Evolutionary conservation across 2,113 vertebrate genomes (phyloP).

Genomic region (Hippotragus niger): DNA sequence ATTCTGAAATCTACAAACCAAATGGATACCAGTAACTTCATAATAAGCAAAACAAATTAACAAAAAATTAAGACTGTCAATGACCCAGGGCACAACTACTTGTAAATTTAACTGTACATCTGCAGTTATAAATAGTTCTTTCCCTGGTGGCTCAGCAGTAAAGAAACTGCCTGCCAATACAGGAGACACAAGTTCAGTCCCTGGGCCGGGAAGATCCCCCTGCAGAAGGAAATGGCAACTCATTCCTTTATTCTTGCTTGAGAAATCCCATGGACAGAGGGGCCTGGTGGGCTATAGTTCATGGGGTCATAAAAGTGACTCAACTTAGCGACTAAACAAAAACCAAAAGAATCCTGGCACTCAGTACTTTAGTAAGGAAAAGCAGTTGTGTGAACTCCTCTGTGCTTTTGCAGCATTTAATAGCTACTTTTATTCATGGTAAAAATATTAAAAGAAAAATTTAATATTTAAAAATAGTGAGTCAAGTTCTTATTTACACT

Average conservation of each 20-base stretch:
- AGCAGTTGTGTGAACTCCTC: background rate
- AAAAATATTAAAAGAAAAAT: background rate
- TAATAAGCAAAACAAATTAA: background rate
- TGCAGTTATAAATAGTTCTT: background rate
- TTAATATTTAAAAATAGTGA: background rate
- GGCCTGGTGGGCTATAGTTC: background rate
- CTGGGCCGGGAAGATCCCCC: rapidly evolving
- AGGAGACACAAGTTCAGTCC: background rate
- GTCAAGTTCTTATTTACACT: background rate
- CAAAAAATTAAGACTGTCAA: background rate
- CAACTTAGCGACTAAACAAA: rapidly evolving
- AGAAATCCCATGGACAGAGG: background rate
- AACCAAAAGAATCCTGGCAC: background rate
- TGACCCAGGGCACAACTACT: background rate
- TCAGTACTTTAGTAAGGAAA: background rate
- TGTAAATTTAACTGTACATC: background rate
- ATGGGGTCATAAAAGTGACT: background rate
- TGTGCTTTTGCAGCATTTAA: background rate
- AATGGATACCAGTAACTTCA: background rate
- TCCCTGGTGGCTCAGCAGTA: background rate
- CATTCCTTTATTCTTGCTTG: background rate
- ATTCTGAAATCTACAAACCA: background rate
- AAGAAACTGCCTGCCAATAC: background rate
- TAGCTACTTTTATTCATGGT: background rate
- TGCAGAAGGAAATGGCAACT: background rate